Evolutionary conservation across 2,888 invertebrate genomes (phyloP), one percentile per base, ranked within the genome.

Genomic region (Oegoconia quadripuncta): DNA sequence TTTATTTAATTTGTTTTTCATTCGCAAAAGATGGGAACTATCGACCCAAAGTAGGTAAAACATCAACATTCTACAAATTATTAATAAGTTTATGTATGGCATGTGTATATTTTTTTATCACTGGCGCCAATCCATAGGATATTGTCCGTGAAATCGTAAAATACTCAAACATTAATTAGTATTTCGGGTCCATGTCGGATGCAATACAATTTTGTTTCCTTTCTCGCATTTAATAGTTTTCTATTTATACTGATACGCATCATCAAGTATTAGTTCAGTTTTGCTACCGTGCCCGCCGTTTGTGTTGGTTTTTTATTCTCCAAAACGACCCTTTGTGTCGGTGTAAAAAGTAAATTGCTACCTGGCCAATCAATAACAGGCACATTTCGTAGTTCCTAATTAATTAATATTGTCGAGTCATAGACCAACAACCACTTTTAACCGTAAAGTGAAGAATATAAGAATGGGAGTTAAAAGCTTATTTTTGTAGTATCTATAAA

Each of bases 341-440:
- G 14, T 44, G 41, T 46, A 54, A 61, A 64, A 72, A 69, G 68
- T 63, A 55, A 63, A 63, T 48, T 44, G 59, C 75, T 84, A 82
- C 79, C 83, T 80, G 84, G 60, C 59, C 46, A 52, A 55, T 54
- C 58, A 57, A 20, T 32, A 37, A 23, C 25, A 22, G 34, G 13
- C 62, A 64, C 60, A 52, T 63, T 66, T 68, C 63, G 67, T 71
- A 69, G 59, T 74, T 55, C 60, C 62, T 77, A 83, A 86, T 84
- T 80, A 79, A 82, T 84, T 47, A 64, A 73, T 76, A 70, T 51
- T 76, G 86, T 65, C 68, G 72, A 84, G 81, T 86, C 86, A 86
- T 73, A 65, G 73, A 72, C 74, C 71, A 74, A 69, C 75, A 65
- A 69, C 69, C 54, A 71, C 79, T 77, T 74, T 75, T 66, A 77